Conservation (phyloP, 2,888 invertebrate genomes). For the Perdita meconis region DNA sequence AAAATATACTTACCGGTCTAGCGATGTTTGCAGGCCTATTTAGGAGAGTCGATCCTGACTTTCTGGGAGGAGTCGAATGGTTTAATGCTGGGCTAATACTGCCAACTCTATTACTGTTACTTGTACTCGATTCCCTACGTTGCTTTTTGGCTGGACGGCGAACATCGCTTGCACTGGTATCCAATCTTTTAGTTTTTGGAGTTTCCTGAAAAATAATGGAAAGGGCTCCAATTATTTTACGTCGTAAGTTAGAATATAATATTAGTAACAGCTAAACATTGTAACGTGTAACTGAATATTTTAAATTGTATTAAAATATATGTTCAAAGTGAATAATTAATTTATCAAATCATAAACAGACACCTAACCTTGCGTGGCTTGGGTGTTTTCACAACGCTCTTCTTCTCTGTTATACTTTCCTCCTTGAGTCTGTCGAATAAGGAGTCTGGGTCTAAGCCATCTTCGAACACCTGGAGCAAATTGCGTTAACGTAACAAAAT, state of each 20-base stretch:
- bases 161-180: conserved; percentile 75
- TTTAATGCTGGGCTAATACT: conserved; percentile 84
- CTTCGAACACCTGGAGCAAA: conserved; percentile 84
- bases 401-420: conserved; percentile 84
- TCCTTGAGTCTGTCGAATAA: conserved; percentile 90
- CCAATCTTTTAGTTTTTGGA: conserved; percentile 81
- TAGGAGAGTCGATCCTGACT: conserved; percentile 85
- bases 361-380: conserved; percentile 84
- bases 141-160: conserved; percentile 81
- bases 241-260: background rate
- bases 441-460: conserved; percentile 88
- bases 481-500: conserved; percentile 16
- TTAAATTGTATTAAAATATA: background rate
- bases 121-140: conserved; percentile 83
- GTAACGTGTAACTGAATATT: no score
- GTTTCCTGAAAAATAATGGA: conserved; percentile 75
- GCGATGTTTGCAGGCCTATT: conserved; percentile 89
- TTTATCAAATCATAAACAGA: conserved; percentile 23
- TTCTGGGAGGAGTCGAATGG: conserved; percentile 86
- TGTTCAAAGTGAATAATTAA: background rate
- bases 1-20: conserved; percentile 87
- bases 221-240: conserved; percentile 29
- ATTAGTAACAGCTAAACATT: background rate
- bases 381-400: conserved; percentile 80
- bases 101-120: conserved; percentile 84